Conservation (phyloP, 1,140 invertebrate genomes). For the Catajapyx aquilonaris region DNA sequence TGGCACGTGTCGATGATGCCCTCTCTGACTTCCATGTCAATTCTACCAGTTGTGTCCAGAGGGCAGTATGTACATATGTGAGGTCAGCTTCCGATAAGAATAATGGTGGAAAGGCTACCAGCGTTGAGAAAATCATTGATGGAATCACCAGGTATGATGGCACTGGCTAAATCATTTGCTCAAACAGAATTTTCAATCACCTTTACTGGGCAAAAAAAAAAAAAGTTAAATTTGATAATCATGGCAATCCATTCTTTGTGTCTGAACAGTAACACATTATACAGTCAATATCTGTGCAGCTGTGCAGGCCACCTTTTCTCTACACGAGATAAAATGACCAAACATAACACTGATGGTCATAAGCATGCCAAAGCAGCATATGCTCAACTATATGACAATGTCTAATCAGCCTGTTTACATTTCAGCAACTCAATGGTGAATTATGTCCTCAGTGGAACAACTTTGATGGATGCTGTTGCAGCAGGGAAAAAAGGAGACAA, state of each 20-base stretch:
- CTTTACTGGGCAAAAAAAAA: neutral
- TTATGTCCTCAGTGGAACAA: neutral
- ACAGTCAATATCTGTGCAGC: too few relatives aligned
- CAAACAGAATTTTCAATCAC: neutral
- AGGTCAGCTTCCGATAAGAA: conserved; percentile 29
- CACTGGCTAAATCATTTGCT: neutral
- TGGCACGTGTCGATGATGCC: conserved; percentile 46
- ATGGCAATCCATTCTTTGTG: neutral
- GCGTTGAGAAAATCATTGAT: conserved; percentile 27
- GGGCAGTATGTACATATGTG: conserved; percentile 50
- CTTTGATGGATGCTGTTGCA: neutral
- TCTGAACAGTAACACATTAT: too few relatives aligned
- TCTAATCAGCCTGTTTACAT: too few relatives aligned
- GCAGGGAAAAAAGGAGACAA: neutral
- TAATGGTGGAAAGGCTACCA: conserved; percentile 5
- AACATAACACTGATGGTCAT: too few relatives aligned
- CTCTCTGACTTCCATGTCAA: conserved; percentile 51
- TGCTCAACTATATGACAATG: too few relatives aligned
- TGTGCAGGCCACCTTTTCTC: too few relatives aligned
- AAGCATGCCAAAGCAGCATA: too few relatives aligned
- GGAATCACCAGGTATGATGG: conserved; percentile 22
- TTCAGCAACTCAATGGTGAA: neutral
- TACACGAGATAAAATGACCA: too few relatives aligned
- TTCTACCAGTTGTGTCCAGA: conserved; percentile 51
- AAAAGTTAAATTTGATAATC: neutral